Evolutionary conservation across 2,888 invertebrate genomes (phyloP).

Genomic region (Chalcosyrphus nemorum): DNA sequence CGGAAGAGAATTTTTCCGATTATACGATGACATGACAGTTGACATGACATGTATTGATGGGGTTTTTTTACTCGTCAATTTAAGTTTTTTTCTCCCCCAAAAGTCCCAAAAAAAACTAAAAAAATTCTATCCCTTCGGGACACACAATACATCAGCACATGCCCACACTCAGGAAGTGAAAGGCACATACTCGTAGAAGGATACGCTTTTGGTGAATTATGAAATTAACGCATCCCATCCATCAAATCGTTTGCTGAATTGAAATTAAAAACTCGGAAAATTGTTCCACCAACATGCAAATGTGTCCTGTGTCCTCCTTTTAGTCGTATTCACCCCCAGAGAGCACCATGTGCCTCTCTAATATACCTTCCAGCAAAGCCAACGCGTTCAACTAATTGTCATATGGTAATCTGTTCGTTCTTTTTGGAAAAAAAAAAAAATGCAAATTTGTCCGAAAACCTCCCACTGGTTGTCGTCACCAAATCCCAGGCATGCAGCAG

Average conservation of each 20-base stretch:
- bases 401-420: neutral
- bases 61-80: conserved; percentile 34
- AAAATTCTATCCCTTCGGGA: conserved; percentile 10
- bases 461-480: conserved; percentile 23
- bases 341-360: neutral
- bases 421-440: conserved; percentile 44
- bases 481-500: conserved; percentile 5
- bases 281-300: conserved; percentile 49
- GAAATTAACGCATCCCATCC: conserved; percentile 69
- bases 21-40: conserved; percentile 64
- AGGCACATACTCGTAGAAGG: too few relatives aligned
- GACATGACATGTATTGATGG: conserved; percentile 72
- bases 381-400: conserved; percentile 45
- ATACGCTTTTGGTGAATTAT: conserved; percentile 36
- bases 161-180: conserved; percentile 3
- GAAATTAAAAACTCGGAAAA: conserved; percentile 65
- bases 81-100: conserved; percentile 25
- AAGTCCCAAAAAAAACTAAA: neutral
- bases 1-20: conserved; percentile 39
- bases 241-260: conserved; percentile 61
- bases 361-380: neutral
- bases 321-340: neutral
- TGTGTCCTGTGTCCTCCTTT: conserved; percentile 38
- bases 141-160: conserved; percentile 34
- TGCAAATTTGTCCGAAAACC: conserved; percentile 63